Conservation (phyloP, 1,140 invertebrate species). For the Magallana gigas region DNA sequence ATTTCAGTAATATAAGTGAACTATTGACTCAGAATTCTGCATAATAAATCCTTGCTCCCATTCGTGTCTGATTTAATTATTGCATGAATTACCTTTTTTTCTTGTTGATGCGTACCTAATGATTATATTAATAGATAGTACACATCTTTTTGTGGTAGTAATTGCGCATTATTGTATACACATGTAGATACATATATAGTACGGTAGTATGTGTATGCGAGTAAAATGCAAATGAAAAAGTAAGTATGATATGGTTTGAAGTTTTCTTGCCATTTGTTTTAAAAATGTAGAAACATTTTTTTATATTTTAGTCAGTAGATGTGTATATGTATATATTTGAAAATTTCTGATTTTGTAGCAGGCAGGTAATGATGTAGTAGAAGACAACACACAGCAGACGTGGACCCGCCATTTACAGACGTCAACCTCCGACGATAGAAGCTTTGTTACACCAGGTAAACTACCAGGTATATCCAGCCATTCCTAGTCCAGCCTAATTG, state of each 20-base stretch:
- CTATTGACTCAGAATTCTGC: not conserved
- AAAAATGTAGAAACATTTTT: not conserved
- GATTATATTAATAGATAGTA: not conserved
- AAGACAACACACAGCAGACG: not conserved
- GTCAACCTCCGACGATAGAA: not conserved
- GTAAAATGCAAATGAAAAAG: not conserved
- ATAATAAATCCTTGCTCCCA: not conserved
- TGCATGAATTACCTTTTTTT: not conserved
- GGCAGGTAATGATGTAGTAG: not conserved
- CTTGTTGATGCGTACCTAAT: not conserved
- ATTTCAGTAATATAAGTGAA: not conserved
- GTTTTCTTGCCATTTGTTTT: not conserved
- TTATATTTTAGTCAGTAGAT: not conserved
- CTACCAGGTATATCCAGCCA: too few relatives aligned
- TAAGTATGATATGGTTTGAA: not conserved
- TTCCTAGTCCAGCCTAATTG: too few relatives aligned
- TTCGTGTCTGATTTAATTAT: not conserved
- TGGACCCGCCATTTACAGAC: constrained; percentile 14
- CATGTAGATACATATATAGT: too few relatives aligned
- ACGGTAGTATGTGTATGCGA: not conserved
- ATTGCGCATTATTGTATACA: too few relatives aligned
- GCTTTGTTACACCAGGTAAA: not conserved
- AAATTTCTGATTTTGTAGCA: not conserved
- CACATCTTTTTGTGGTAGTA: too few relatives aligned
- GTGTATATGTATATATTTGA: too few relatives aligned